Percentiles rank a stretch among this genome's conserved stretches.
Evolutionary conservation across 1,140 invertebrate genomes (phyloP).

Genomic region (Musca vetustissima): DNA sequence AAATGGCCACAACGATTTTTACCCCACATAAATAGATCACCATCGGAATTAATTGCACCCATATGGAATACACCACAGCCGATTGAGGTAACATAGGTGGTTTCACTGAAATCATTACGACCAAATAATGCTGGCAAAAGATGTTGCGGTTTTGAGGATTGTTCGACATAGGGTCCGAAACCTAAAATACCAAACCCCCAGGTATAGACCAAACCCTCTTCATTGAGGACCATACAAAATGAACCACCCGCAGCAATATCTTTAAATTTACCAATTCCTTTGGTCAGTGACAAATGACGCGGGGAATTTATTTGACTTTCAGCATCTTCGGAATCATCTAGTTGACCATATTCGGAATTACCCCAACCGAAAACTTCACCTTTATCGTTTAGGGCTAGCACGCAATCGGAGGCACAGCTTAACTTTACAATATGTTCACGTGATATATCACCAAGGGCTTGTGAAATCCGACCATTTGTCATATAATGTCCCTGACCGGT

Average conservation of each 20-base stretch:
- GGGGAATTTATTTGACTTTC: slow-evolving; percentile 71
- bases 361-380: slow-evolving; percentile 97
- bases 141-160: slow-evolving; percentile 65
- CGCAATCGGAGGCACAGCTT: slow-evolving; percentile 80
- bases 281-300: slow-evolving; percentile 64
- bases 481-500: slow-evolving; percentile 79
- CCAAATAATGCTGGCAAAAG: slow-evolving; percentile 85
- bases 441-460: slow-evolving; percentile 79
- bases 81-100: slow-evolving; percentile 68
- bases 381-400: slow-evolving; percentile 86
- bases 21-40: slow-evolving; percentile 90
- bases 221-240: slow-evolving; percentile 73
- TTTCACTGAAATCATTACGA: slow-evolving; percentile 74
- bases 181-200: slow-evolving; percentile 95
- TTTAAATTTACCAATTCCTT: slow-evolving; percentile 71
- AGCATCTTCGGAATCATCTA: slow-evolving; percentile 58
- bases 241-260: slow-evolving; percentile 86
- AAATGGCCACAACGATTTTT: slow-evolving; percentile 80
- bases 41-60: slow-evolving; percentile 75
- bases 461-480: slow-evolving; percentile 61
- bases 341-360: slow-evolving; percentile 91
- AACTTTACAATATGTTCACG: slow-evolving; percentile 82
- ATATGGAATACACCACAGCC: slow-evolving; percentile 76
- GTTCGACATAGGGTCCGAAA: slow-evolving; percentile 76
- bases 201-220: slow-evolving; percentile 79